phyloP scores from a whole-genome alignment of 2,113 vertebrate species.

The Psilopsiagon aurifrons region DNA sequence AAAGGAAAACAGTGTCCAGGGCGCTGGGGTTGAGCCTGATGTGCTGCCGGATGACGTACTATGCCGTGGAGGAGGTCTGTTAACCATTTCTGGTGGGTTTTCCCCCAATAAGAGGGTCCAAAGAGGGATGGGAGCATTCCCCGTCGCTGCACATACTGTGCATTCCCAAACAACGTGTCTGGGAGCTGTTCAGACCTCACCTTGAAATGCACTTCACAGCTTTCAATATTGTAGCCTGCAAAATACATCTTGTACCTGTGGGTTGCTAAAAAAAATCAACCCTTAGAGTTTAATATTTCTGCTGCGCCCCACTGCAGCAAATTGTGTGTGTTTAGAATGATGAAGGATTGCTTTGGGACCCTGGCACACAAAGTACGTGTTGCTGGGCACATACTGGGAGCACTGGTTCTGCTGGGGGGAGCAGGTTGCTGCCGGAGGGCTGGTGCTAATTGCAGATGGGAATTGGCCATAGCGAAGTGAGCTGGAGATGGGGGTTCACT shows the following conservation, averaged over 20 bases:
- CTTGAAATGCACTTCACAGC: background rate
- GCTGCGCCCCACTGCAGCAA: background rate
- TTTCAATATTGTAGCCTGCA: background rate
- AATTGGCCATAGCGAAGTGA: too few relatives aligned
- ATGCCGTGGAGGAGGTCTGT: background rate
- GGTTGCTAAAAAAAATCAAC: background rate
- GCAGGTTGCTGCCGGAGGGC: background rate
- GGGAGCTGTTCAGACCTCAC: background rate
- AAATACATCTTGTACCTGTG: background rate
- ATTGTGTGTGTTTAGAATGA: background rate
- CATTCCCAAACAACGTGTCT: accelerated
- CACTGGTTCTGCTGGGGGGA: background rate
- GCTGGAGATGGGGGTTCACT: too few relatives aligned
- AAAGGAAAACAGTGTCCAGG: background rate
- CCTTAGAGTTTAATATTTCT: background rate
- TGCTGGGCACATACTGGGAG: background rate
- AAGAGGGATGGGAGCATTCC: background rate
- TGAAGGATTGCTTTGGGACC: background rate
- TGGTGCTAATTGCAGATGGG: background rate
- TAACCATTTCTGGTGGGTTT: background rate
- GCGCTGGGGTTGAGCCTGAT: background rate
- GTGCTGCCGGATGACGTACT: background rate
- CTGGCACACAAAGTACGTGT: background rate
- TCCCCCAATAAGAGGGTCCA: background rate
- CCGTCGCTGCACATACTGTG: accelerated